Conservation (phyloP, 23 tunicate genomes). For the Ascidia mentula region DNA sequence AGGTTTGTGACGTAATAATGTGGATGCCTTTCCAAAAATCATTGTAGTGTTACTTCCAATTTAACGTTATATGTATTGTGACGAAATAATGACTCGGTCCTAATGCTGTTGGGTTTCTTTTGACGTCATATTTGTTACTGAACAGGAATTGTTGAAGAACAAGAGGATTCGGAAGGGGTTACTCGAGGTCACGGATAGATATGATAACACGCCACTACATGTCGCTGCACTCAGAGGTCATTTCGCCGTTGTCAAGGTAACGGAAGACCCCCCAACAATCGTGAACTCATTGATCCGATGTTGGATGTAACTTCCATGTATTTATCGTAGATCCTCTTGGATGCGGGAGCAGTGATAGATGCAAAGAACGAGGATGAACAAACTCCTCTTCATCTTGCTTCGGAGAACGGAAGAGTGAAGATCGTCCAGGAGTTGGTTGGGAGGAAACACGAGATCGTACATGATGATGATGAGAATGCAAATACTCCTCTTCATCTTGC, state of each 20-base stretch:
- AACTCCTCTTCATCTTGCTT: constrained; percentile 96
- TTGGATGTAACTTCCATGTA: not conserved
- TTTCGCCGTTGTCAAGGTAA: constrained; percentile 63
- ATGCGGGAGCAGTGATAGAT: constrained; percentile 54
- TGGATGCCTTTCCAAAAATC: too few species aligned
- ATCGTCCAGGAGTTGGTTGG: constrained; percentile 52
- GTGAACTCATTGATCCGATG: too few species aligned
- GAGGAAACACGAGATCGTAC: constrained; percentile 60
- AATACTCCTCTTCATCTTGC: constrained; percentile 94
- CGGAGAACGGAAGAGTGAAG: constrained; percentile 61
- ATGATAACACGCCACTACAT: constrained; percentile 84
- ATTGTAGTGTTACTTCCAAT: too few species aligned
- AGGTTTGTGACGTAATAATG: constrained; percentile 28
- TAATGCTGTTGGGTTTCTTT: too few species aligned
- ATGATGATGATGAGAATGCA: constrained; percentile 86
- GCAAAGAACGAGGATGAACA: constrained; percentile 96
- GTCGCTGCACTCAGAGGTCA: constrained; percentile 76
- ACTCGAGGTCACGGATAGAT: constrained; percentile 65
- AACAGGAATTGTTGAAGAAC: constrained; percentile 31
- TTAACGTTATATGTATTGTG: too few species aligned
- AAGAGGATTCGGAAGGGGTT: constrained; percentile 35
- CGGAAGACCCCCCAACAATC: not conserved
- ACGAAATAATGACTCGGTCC: too few species aligned
- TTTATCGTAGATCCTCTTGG: constrained; percentile 46
- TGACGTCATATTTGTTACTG: not conserved